Evolutionary conservation across 1,140 invertebrate species (phyloP).

Genomic region (Drosophila fuyamai): DNA sequence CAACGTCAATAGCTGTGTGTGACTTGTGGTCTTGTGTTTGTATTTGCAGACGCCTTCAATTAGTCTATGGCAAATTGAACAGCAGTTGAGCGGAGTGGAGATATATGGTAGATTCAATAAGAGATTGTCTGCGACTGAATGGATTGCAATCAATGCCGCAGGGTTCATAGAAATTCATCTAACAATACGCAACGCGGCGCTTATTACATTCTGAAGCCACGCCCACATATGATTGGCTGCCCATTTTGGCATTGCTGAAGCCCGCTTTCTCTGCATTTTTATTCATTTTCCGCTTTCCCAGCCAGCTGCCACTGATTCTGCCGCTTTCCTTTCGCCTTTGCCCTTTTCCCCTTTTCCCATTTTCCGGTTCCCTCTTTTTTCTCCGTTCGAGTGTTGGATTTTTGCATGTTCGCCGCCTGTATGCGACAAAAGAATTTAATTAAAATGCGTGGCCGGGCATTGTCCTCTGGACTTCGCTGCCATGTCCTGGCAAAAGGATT

Average conservation of each 20-base stretch:
- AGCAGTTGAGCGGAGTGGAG: constrained; percentile 15
- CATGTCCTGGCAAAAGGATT: constrained; percentile 58
- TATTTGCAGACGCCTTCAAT: constrained; percentile 52
- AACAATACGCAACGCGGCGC: constrained; percentile 33
- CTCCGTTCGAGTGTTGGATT: constrained; percentile 48
- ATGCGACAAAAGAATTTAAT: constrained; percentile 79
- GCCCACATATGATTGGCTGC: constrained; percentile 36
- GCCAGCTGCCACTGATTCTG: constrained; percentile 14
- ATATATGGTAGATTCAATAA: constrained; percentile 26
- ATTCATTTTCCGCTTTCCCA: constrained; percentile 50
- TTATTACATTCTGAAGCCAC: constrained; percentile 42
- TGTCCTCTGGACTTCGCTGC: constrained; percentile 38
- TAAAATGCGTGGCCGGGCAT: constrained; percentile 61
- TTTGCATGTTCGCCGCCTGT: constrained; percentile 58
- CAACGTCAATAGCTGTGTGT: constrained; percentile 50
- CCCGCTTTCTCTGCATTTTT: constrained; percentile 24
- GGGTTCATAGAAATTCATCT: constrained; percentile 45
- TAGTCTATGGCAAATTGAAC: constrained; percentile 72
- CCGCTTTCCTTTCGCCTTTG: constrained; percentile 37
- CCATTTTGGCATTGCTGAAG: constrained; percentile 13
- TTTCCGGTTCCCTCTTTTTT: constrained; percentile 12
- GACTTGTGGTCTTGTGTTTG: constrained; percentile 38
- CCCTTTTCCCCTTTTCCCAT: constrained; percentile 11
- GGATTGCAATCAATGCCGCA: constrained; percentile 48
- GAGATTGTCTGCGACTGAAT: constrained; percentile 20